Evolutionary conservation across 2,888 invertebrate genomes (phyloP).

Genomic region (Reticulitermes lucifugus): DNA sequence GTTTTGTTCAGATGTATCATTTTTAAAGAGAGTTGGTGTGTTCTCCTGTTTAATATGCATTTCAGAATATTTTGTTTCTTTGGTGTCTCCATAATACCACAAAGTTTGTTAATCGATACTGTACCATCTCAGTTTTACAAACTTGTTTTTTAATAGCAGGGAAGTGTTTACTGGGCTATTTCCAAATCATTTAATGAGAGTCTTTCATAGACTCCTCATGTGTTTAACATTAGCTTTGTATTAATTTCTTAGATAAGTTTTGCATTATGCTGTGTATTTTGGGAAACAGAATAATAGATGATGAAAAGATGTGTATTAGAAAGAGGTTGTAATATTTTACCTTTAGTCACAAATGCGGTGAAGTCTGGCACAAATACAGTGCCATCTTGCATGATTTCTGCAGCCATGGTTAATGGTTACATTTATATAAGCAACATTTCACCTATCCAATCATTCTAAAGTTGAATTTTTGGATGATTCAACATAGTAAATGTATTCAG

Average conservation of each 20-base stretch:
- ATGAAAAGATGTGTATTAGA: not conserved
- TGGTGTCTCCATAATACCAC: not conserved
- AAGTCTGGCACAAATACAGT: conserved; percentile 2
- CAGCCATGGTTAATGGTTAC: conserved; percentile 28
- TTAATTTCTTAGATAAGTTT: conserved; percentile 1
- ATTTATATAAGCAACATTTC: conserved; percentile 8
- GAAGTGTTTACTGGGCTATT: conserved; percentile 14
- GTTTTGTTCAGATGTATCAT: conserved; percentile 3
- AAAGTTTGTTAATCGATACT: not conserved
- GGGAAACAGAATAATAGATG: not conserved
- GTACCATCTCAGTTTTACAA: conserved; percentile 1
- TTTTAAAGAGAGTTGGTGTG: conserved; percentile 22
- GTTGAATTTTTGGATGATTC: not conserved
- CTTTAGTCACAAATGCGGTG: conserved; percentile 20
- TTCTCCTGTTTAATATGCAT: conserved; percentile 10
- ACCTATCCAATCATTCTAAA: not conserved
- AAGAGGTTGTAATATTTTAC: conserved; percentile 6
- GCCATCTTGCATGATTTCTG: conserved; percentile 26
- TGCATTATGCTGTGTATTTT: not conserved
- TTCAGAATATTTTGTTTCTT: conserved; percentile 16
- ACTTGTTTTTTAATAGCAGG: not conserved
- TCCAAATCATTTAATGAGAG: not conserved
- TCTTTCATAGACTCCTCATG: not conserved
- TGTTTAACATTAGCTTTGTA: not conserved
- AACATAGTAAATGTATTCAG: conserved; percentile 21